Conservation (phyloP, 2,888 invertebrate genomes). For the Chymomyza caudatula region DNA sequence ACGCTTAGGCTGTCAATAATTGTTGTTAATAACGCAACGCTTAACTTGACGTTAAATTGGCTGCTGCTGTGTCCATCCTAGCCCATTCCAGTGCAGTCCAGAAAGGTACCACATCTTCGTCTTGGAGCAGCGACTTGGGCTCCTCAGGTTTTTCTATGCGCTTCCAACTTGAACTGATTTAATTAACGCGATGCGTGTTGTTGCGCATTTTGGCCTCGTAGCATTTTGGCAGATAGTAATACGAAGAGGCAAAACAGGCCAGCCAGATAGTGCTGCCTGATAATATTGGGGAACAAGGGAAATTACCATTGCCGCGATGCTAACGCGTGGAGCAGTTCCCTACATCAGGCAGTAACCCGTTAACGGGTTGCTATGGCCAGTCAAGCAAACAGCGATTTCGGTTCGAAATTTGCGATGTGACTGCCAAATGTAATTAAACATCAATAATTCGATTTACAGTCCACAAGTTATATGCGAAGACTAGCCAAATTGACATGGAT, state of each 20-base stretch:
- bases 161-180: constrained; percentile 53
- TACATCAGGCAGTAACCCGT: too few relatives aligned
- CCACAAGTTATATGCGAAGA: too few relatives aligned
- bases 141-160: constrained; percentile 15
- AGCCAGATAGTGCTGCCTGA: not conserved
- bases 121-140: not conserved
- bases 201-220: not conserved
- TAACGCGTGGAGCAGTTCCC: not conserved
- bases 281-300: not conserved
- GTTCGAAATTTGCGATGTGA: too few relatives aligned
- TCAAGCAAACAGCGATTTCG: too few relatives aligned
- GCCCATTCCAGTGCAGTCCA: not conserved
- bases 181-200: constrained; percentile 45
- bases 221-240: not conserved
- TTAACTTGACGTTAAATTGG: constrained; percentile 53
- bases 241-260: not conserved
- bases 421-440: too few relatives aligned
- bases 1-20: constrained; percentile 48
- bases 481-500: too few relatives aligned
- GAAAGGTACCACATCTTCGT: not conserved
- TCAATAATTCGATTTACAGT: too few relatives aligned
- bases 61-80: not conserved
- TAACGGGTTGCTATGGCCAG: too few relatives aligned
- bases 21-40: constrained; percentile 63
- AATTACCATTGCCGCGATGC: not conserved